Evolutionary conservation across 1,140 invertebrate species (phyloP).

Genomic region (Ephestia elutella): DNA sequence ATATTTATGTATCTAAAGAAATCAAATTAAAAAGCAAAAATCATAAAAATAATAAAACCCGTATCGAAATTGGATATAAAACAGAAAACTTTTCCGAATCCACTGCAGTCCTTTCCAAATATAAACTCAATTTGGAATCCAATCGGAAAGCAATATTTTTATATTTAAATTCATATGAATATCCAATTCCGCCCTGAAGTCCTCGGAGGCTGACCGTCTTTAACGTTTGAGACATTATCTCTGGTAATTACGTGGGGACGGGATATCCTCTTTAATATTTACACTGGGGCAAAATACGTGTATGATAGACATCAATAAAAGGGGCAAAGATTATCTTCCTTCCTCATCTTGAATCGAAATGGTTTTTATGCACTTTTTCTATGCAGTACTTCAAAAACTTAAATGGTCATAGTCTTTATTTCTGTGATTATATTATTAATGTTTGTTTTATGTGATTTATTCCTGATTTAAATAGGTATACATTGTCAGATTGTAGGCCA

Average conservation of each 20-base stretch:
- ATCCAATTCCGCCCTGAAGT: neutral
- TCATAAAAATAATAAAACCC: neutral
- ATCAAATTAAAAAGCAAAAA: neutral
- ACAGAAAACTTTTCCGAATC: neutral
- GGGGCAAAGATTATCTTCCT: no score
- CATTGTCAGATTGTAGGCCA: no score
- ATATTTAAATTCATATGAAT: neutral
- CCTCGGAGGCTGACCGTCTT: conserved; percentile 2
- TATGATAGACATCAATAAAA: neutral
- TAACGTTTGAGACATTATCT: neutral
- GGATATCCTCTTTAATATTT: conserved; percentile 2
- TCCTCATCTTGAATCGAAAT: no score
- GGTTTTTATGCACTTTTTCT: no score
- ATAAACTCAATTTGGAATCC: neutral
- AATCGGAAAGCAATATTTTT: conserved; percentile 1
- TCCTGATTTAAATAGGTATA: no score
- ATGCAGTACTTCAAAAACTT: no score
- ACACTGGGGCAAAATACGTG: neutral
- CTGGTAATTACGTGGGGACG: neutral
- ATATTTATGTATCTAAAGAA: no score
- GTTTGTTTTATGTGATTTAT: no score
- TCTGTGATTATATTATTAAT: no score
- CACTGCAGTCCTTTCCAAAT: neutral
- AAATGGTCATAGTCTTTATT: no score
- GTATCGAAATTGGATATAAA: neutral